Percentiles rank a stretch among this genome's conserved stretches.
These are phyloP conservation scores for Camponotus pennsylvanicus DNA, from an alignment of 1,140 invertebrate genomes.

Conservation along the genomic window DNA sequence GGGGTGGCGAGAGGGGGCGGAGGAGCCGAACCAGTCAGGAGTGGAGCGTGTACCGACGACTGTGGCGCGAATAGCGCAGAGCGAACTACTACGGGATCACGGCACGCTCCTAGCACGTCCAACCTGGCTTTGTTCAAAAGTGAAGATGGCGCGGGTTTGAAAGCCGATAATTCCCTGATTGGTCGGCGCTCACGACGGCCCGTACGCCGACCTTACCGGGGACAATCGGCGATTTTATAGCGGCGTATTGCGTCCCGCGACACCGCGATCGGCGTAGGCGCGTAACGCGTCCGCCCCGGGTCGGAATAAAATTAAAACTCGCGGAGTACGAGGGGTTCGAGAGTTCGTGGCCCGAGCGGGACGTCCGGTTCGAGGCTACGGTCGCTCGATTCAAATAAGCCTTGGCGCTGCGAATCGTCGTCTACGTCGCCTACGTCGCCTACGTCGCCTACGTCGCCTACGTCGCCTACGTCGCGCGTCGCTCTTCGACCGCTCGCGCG, in stretches of 20 bases:
- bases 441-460: conserved; percentile 20
- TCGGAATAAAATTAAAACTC: conserved; percentile 77
- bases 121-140: conserved; percentile 91
- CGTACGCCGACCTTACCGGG: conserved; percentile 28
- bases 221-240: conserved; percentile 48
- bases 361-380: conserved; percentile 84
- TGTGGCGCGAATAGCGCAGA: conserved; percentile 77
- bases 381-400: conserved; percentile 79
- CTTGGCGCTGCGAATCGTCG: conserved; percentile 64
- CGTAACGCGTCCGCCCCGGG: conserved; percentile 42
- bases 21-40: conserved; percentile 76
- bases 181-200: conserved; percentile 81
- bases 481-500: conserved; percentile 51
- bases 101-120: conserved; percentile 69
- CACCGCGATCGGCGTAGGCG: conserved; percentile 48
- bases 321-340: conserved; percentile 87
- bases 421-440: conserved; percentile 2
- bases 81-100: conserved; percentile 73
- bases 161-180: conserved; percentile 87
- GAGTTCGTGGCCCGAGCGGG: conserved; percentile 82
- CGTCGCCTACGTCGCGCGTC: conserved; percentile 6
- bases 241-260: conserved; percentile 46
- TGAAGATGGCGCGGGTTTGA: conserved; percentile 93
- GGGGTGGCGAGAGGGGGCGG: conserved; percentile 60
- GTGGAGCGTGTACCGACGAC: conserved; percentile 70